Conservation (phyloP, 2,888 invertebrate species). For the Ectemnius lituratus region DNA sequence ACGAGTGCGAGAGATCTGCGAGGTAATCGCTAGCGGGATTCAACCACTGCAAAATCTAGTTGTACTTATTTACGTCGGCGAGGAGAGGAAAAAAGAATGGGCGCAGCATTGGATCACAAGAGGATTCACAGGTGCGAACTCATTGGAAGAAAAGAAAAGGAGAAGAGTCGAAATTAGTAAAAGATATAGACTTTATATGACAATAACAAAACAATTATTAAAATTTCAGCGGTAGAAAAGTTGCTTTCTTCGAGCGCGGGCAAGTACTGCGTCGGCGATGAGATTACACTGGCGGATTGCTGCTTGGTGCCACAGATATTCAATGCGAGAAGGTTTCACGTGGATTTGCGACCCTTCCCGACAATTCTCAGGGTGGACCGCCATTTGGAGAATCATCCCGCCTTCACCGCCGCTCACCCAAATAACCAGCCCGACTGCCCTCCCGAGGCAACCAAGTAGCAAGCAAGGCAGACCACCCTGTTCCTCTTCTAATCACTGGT, state of each 20-base stretch:
- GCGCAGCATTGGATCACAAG: slow-evolving; percentile 94
- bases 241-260: slow-evolving; percentile 90
- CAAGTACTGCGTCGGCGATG: slow-evolving; percentile 95
- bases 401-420: slow-evolving; percentile 94
- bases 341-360: slow-evolving; percentile 93
- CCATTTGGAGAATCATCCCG: slow-evolving; percentile 91
- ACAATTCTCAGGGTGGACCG: slow-evolving; percentile 92
- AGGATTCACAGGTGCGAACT: slow-evolving; percentile 84
- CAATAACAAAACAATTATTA: background rate
- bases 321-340: slow-evolving; percentile 96
- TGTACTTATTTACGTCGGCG: slow-evolving; percentile 91
- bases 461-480: slow-evolving; percentile 77
- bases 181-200: background rate
- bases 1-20: slow-evolving; percentile 94
- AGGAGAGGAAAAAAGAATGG: slow-evolving; percentile 95
- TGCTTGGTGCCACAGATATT: slow-evolving; percentile 97
- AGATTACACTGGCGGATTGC: slow-evolving; percentile 95
- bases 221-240: slow-evolving; percentile 88
- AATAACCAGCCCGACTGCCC: slow-evolving; percentile 97
- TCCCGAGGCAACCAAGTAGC: slow-evolving; percentile 89
- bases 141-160: background rate
- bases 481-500: slow-evolving; percentile 74
- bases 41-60: slow-evolving; percentile 97
- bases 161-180: background rate
- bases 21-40: slow-evolving; percentile 95